Evolutionary conservation across 2,888 invertebrate genomes (phyloP).

Genomic region (Tholera decimalis): DNA sequence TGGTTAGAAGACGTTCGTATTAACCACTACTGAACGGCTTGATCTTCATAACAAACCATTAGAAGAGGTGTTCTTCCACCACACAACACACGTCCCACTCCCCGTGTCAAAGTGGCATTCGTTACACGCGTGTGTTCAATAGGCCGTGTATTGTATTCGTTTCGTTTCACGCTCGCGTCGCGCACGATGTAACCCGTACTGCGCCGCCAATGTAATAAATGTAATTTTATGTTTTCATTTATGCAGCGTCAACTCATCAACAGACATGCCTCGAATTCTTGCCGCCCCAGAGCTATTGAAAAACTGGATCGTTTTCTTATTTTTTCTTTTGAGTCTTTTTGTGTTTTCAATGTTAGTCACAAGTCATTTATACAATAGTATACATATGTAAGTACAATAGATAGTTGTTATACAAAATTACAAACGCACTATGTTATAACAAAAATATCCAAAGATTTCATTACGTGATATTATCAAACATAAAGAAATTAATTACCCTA

Average conservation of each 20-base stretch:
- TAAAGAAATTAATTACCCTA: too few species aligned
- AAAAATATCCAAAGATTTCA: too few species aligned
- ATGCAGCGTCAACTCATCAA: slow-evolving; percentile 59
- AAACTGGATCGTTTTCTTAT: slow-evolving; percentile 34
- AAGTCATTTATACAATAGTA: neutral
- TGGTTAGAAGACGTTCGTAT: neutral
- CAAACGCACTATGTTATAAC: too few species aligned
- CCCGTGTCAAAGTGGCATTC: slow-evolving; percentile 57
- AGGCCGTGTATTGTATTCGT: slow-evolving; percentile 58
- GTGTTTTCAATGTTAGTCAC: neutral
- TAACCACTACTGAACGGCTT: neutral
- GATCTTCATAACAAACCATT: slow-evolving; percentile 25
- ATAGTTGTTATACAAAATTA: too few species aligned
- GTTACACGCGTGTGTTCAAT: slow-evolving; percentile 68
- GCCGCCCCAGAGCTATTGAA: slow-evolving; percentile 61
- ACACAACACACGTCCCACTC: slow-evolving; percentile 32
- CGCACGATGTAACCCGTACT: slow-evolving; percentile 30
- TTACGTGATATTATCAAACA: too few species aligned
- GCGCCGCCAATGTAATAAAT: slow-evolving; percentile 55
- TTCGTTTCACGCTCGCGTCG: slow-evolving; percentile 51
- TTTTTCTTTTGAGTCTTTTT: slow-evolving; percentile 18
- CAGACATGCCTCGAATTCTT: slow-evolving; percentile 35
- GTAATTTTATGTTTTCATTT: slow-evolving; percentile 61
- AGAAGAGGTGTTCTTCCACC: slow-evolving; percentile 15
- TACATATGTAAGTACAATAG: too few species aligned